Conservation (phyloP, 1,140 invertebrate species). For the Bombus waltoni region DNA sequence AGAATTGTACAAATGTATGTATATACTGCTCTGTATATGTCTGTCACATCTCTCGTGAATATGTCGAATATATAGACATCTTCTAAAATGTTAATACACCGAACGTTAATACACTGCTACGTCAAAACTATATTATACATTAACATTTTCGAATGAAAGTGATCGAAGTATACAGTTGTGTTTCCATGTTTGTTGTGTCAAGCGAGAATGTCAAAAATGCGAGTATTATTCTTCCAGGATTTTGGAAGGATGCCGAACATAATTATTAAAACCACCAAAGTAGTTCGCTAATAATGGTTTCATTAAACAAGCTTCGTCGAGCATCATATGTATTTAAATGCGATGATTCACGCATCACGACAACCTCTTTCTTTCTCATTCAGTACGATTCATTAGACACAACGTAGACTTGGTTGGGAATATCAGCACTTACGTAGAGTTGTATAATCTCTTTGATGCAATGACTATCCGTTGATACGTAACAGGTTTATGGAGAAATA, state of each 20-base stretch:
- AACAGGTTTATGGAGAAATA: slow-evolving; percentile 77
- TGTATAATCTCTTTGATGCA: slow-evolving; percentile 2
- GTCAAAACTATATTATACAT: neutral
- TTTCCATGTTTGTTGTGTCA: neutral
- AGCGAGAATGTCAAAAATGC: neutral
- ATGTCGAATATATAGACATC: neutral
- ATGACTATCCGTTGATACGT: slow-evolving; percentile 63
- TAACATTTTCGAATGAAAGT: neutral
- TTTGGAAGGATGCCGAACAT: neutral
- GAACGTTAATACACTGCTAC: no score
- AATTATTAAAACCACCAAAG: neutral
- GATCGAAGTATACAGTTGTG: no score
- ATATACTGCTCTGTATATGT: neutral
- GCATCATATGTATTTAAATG: neutral
- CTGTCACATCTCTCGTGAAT: neutral
- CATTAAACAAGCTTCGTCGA: slow-evolving; percentile 16
- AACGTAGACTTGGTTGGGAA: neutral
- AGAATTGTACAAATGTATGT: neutral
- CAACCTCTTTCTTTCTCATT: slow-evolving; percentile 28
- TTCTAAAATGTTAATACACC: neutral
- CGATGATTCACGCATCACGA: slow-evolving; percentile 24
- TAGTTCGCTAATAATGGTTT: neutral
- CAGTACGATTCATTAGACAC: slow-evolving; percentile 17
- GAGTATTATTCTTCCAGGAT: neutral
- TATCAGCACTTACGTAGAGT: slow-evolving; percentile 1